Conservation (phyloP, 2,888 invertebrate genomes). For the Cephus pulcher region DNA sequence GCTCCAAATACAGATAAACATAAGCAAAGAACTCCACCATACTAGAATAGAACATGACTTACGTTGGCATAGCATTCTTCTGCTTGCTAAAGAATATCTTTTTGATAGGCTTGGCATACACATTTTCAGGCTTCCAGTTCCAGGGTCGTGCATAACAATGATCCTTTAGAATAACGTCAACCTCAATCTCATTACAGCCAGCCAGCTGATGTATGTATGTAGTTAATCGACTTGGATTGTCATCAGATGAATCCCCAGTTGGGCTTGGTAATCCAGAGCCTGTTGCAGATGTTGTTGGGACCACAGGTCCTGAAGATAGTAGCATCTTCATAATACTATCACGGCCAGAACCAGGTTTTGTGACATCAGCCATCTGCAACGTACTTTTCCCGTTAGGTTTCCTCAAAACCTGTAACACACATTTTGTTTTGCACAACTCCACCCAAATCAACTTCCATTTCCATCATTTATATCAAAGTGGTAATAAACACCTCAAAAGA, state of each 20-base stretch:
- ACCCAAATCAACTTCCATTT: background rate
- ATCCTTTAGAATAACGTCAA: conserved; percentile 71
- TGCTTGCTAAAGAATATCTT: conserved; percentile 67
- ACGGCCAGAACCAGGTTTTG: conserved; percentile 25
- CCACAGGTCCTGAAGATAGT: conserved; percentile 31
- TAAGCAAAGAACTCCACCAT: background rate
- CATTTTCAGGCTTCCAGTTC: conserved; percentile 75
- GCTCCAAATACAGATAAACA: background rate
- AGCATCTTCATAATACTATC: conserved; percentile 41
- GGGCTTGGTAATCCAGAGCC: conserved; percentile 54
- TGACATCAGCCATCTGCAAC: conserved; percentile 22
- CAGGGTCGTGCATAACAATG: conserved; percentile 81
- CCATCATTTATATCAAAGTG: background rate
- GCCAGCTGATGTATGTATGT: conserved; percentile 57
- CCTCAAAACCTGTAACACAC: background rate
- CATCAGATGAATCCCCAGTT: conserved; percentile 67
- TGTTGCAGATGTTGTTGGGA: conserved; percentile 20
- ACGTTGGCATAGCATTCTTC: background rate
- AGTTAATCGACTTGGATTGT: conserved; percentile 67
- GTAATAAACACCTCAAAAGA: background rate
- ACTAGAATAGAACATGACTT: background rate
- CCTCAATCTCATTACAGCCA: conserved; percentile 59
- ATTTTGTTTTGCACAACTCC: background rate
- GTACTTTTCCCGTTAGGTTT: background rate
- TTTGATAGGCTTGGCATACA: conserved; percentile 72